Evolutionary conservation across 2,113 vertebrate species (phyloP), one percentile per base, ranked within the genome.

Genomic region (Solenodon paradoxus): DNA sequence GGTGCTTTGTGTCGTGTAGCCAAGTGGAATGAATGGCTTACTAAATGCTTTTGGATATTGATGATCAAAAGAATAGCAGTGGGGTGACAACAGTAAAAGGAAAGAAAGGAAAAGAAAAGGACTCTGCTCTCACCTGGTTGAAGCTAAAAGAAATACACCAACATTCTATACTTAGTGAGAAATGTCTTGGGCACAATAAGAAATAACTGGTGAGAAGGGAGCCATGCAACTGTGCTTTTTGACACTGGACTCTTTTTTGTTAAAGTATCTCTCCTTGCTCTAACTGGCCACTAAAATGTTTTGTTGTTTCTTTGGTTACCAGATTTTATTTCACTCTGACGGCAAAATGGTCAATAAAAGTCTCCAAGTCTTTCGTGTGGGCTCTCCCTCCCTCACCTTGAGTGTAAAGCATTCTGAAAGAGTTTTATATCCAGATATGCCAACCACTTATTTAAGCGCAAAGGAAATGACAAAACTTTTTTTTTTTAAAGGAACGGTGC

Each of bases 281-380:
- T 97, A 95, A 96, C 79, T 26, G 92, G 95, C 95, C 95, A 96
- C 97, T 96, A 95, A 97, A 97, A 97, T 96, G 97, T 93, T 97
- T 97, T 96, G 97, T 96, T 97, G 97, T 97, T 97, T 93, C 96
- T 97, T 97, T 90, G 81, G 86, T 96, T 64, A 28, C 75, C 7
- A 64, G 95, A 45, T 86, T 72, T 74, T 59, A 90, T 92, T 97
- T 97, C 49, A 47, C 74, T 90, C 92, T 59, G 59, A 80, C 0
- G 28, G 93, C 90, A 55, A 83, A 26, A 85, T n/a, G 94, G 96
- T 78, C 94, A 51, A 28, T 69, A 96, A 35, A 94, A 88, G 51
- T 80, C 95, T 42, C 22, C 8, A 26, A 61, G 80, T 40, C 89
- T 75, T 72, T 8, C 11, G 4, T 2, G 45, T 51, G 9, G 0